Evolutionary conservation across 2,797 vertebrate genomes (phyloP), one percentile per base, ranked within the genome.

Genomic region (Spatula clypeata): DNA sequence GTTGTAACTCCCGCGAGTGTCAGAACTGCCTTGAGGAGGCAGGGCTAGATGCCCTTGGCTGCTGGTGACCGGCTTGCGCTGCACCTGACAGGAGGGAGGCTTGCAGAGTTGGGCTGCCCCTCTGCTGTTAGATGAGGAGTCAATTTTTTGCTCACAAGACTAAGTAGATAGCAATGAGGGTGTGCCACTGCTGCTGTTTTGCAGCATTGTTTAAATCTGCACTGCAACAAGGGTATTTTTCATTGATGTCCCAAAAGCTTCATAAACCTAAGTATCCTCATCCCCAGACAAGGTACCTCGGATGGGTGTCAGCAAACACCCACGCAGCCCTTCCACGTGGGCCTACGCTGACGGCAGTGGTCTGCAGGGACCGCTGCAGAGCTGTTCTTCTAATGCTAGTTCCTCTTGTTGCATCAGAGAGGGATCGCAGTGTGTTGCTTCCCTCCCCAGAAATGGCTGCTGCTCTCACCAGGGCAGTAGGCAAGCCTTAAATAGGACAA

Each of bases 341-440:
- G 26, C 51, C 69, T 58, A 9, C 5, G 2, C 0, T 0, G 23
- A 58, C 42, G 23, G 20, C 51, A 31, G 36, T 2, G 0, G 17
- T 24, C 36, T 26, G 6, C 4, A 21, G 9, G 31, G 7, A 32
- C 47, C 2, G 8, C 24, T 27, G 36, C 1, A 0, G 24, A 47
- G 23, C 19, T 85, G 23, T 17, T 67, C 24, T 45, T 44, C 29
- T 45, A 20, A 42, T 31, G 6, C 19, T 4, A 24, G 6, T 13
- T 91, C 32, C 21, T 20, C 34, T 45, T 12, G 5, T 9, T 70
- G 36, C 20, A 57, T 23, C 20, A 23, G 9, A 21, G 19, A 49
- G 11, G 31, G 29, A 13, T 23, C 9, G 10, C 13, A 17, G 23
- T 26, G 5, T 19, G 11, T 14, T 57, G 49, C 18, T 47, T 36